Evolutionary conservation across 2,113 vertebrate genomes (phyloP).

Genomic region (Lagopus muta): DNA sequence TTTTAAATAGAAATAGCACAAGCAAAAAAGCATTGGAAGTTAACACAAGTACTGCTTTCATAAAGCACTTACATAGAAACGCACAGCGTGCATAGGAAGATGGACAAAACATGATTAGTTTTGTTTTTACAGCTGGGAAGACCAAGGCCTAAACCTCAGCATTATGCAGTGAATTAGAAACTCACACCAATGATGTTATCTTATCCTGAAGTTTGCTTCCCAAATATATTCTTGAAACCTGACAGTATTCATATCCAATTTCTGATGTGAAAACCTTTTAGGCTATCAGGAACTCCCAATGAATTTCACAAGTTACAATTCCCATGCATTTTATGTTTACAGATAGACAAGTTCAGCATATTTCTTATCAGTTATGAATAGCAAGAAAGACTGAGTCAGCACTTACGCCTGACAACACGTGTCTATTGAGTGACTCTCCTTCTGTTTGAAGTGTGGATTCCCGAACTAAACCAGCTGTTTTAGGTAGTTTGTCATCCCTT

Average conservation of each 20-base stretch:
- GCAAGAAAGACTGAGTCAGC: constrained; percentile 14
- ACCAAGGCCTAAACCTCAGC: background rate
- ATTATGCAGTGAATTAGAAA: background rate
- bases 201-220: background rate
- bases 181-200: background rate
- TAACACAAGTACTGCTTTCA: background rate
- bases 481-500: constrained; percentile 75
- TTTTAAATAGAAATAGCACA: background rate
- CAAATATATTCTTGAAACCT: background rate
- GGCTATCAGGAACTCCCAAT: background rate
- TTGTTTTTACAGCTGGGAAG: background rate
- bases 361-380: background rate
- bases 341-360: background rate
- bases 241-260: background rate
- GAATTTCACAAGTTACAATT: background rate
- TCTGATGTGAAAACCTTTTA: background rate
- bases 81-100: fast-evolving
- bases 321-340: background rate
- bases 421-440: constrained; percentile 66
- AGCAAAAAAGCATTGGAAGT: background rate
- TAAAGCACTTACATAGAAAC: background rate
- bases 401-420: constrained; percentile 72
- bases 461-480: constrained; percentile 49
- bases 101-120: background rate
- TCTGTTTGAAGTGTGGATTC: constrained; percentile 67